phyloP scores from a whole-genome alignment of 2,797 vertebrate genomes.

The Lutjanus campechanus region DNA sequence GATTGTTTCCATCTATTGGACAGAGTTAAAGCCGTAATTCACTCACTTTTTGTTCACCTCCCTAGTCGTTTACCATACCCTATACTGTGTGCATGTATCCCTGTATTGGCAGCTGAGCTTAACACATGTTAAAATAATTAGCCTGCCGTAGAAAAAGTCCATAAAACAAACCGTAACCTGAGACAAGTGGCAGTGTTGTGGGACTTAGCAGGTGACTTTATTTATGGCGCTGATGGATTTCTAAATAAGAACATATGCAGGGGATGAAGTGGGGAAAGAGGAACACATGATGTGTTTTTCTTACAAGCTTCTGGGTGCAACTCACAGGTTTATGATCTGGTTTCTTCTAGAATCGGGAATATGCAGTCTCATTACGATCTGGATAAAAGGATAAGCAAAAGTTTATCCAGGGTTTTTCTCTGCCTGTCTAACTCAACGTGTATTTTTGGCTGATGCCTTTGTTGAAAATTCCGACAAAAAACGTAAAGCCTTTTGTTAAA shows the following conservation, averaged over 20 bases:
- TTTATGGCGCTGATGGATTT: conserved; percentile 69
- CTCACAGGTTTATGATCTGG: background rate
- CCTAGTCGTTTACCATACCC: background rate
- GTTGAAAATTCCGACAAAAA: too few species aligned
- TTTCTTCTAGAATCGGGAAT: background rate
- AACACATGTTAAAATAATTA: conserved; percentile 73
- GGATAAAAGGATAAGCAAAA: background rate
- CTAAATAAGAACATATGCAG: conserved; percentile 53
- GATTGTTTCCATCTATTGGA: conserved; percentile 13
- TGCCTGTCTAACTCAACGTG: too few species aligned
- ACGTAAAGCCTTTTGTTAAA: too few species aligned
- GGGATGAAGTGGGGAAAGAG: background rate
- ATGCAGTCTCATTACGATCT: background rate
- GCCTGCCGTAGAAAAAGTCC: conserved; percentile 40
- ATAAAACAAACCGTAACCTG: conserved; percentile 65
- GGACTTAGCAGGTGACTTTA: conserved; percentile 64
- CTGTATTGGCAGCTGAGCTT: conserved; percentile 29
- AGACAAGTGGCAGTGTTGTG: conserved; percentile 49
- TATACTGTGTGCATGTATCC: conserved; percentile 7
- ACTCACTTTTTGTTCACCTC: conserved; percentile 7
- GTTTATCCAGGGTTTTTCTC: too few species aligned
- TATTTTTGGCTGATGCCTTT: too few species aligned
- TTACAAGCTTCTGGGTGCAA: background rate
- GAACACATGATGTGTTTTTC: background rate
- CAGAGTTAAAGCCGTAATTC: conserved; percentile 15